phyloP scores from a whole-genome alignment of 2,113 vertebrate genomes.

The Picathartes gymnocephalus region DNA sequence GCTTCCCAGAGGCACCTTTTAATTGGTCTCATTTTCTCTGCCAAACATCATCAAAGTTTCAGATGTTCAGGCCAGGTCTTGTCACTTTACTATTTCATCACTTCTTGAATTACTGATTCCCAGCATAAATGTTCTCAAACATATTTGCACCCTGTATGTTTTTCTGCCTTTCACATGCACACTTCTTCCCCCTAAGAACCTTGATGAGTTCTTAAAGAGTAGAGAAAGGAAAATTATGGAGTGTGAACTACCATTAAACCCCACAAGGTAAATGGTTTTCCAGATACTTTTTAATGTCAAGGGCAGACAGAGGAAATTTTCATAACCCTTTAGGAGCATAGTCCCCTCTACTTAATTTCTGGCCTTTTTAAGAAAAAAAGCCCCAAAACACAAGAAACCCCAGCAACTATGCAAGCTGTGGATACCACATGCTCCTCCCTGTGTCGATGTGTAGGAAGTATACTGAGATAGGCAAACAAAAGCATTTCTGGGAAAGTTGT shows the following conservation, averaged over 20 bases:
- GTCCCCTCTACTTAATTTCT: not conserved
- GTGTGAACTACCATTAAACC: not conserved
- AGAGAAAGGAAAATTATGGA: not conserved
- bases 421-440: not conserved
- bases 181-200: not conserved
- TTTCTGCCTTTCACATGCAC: not conserved
- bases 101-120: constrained; percentile 29
- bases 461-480: not conserved
- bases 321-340: not conserved
- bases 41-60: constrained; percentile 65
- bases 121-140: not conserved
- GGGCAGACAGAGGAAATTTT: not conserved
- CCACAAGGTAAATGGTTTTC: not conserved
- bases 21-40: constrained; percentile 48
- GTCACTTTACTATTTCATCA: constrained; percentile 59
- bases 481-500: constrained; percentile 6
- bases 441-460: not conserved
- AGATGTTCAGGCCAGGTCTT: constrained; percentile 67
- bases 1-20: constrained; percentile 42
- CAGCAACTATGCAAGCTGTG: not conserved
- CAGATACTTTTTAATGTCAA: not conserved
- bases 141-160: not conserved
- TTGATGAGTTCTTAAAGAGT: not conserved
- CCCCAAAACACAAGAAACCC: not conserved
- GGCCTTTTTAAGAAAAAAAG: not conserved